Conservation (phyloP, 2,797 vertebrate genomes). For the Helarctos malayanus region DNA sequence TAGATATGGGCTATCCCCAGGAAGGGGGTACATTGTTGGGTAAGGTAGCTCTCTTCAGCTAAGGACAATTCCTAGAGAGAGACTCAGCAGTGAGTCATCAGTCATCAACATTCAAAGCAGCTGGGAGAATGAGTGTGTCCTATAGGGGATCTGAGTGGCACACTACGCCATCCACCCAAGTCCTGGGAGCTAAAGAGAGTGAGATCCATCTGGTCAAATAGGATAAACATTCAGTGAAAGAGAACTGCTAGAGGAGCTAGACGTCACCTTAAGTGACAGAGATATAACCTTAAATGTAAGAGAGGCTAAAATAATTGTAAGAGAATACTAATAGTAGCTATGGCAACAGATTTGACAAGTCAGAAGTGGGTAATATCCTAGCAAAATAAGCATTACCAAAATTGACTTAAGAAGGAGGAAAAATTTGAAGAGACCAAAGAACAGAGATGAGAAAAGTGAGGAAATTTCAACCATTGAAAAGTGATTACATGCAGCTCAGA, state of each 20-base stretch:
- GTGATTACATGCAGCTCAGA: not conserved
- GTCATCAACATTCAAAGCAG: not conserved
- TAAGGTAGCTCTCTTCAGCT: not conserved
- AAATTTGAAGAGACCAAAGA: not conserved
- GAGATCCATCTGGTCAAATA: not conserved
- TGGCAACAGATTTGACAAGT: not conserved
- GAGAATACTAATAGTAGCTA: not conserved
- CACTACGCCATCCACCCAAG: not conserved
- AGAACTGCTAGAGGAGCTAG: not conserved
- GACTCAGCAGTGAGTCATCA: not conserved
- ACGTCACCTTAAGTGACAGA: not conserved
- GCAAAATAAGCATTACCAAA: not conserved
- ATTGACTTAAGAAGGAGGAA: not conserved
- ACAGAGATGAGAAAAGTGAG: not conserved
- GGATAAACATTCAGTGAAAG: not conserved
- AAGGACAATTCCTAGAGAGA: not conserved
- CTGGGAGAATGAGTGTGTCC: not conserved
- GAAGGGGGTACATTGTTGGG: no score
- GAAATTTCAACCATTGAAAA: not conserved
- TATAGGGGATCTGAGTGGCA: no score
- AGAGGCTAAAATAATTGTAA: not conserved
- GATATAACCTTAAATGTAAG: not conserved
- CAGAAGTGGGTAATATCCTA: not conserved
- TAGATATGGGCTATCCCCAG: not conserved
- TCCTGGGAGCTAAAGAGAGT: not conserved